Base-by-base conservation (phyloP, 2,113 vertebrate genomes). In the Strix uralensis region DNA sequence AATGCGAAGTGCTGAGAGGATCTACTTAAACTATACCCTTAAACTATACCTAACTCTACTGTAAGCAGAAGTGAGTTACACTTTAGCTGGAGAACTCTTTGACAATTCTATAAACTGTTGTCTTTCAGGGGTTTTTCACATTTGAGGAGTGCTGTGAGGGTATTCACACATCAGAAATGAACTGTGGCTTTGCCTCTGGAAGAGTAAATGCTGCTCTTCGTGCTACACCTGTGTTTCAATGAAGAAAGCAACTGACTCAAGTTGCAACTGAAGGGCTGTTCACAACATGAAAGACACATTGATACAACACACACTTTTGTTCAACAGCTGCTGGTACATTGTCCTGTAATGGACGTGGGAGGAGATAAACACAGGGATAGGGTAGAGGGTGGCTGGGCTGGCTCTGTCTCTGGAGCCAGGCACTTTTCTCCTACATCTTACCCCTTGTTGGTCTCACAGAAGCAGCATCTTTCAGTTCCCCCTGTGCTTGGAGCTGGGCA, bases 271-370 rank as follows among this genome's bases (percentile, higher is more conserved):
- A 9, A 22, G 15, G 34, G 11, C 25, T 20, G 34, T 20, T 63
- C 3, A 0, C 16, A 17, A 18, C 7, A 15, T 2, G 40, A 34
- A 51, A 36, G 23, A 21, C 15, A 5, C 16, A 42, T 32, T 38
- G 8, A 6, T 38, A 16, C 15, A 26, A 10, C 32, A 12, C 38
- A 7, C 3, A 2, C 21, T 55, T 61, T 27, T 9, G 21, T 19
- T 54, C 26, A 54, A 2, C 25, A 54, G 29, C 30, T 51, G 54
- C 54, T 10, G 29, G 4, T 29, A 3, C 1, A 0, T 21, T 18
- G 36, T 2, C 21, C 42, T 11, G 36, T 7, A 5, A 6, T 4
- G 9, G 52, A 7, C 8, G 11, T 22, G 23, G 29, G 3, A 30
- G 13, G 38, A 42, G n/a, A 9, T 4, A 2, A 47, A 34, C 4